Evolutionary conservation across 2,113 vertebrate species (phyloP).

Genomic region (Tragelaphus imberbis): DNA sequence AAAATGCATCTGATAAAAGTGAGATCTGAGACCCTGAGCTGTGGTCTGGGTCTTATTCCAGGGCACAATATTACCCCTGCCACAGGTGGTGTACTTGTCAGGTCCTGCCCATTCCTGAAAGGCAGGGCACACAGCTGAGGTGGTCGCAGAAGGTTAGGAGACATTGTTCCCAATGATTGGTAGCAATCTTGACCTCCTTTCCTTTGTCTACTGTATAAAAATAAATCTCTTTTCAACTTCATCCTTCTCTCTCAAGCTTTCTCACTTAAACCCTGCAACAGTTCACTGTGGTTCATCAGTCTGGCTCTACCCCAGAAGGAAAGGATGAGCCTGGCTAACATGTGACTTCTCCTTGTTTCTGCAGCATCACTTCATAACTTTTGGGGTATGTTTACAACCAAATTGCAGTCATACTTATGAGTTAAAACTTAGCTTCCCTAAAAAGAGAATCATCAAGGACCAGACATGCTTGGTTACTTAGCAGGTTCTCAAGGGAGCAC

Average conservation of each 20-base stretch:
- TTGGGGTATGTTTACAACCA: not conserved
- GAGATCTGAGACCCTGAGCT: not conserved
- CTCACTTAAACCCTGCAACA: not conserved
- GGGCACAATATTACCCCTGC: no score
- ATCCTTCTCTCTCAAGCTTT: not conserved
- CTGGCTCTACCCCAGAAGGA: not conserved
- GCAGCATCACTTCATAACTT: not conserved
- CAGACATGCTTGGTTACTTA: not conserved
- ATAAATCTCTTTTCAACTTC: not conserved
- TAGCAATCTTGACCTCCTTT: not conserved
- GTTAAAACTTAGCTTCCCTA: not conserved
- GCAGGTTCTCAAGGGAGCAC: not conserved
- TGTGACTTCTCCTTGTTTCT: not conserved
- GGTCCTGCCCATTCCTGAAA: not conserved
- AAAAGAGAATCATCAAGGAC: not conserved
- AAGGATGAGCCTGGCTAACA: not conserved
- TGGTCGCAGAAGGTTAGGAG: not conserved
- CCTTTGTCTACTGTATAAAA: not conserved
- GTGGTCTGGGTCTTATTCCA: not conserved
- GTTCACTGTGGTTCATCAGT: not conserved
- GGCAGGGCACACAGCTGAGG: not conserved
- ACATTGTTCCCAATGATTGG: not conserved
- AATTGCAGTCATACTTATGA: not conserved
- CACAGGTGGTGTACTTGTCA: not conserved
- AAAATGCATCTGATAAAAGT: not conserved